phyloP scores from a whole-genome alignment of 2,113 vertebrate species.

The Lasiurus cinereus region DNA sequence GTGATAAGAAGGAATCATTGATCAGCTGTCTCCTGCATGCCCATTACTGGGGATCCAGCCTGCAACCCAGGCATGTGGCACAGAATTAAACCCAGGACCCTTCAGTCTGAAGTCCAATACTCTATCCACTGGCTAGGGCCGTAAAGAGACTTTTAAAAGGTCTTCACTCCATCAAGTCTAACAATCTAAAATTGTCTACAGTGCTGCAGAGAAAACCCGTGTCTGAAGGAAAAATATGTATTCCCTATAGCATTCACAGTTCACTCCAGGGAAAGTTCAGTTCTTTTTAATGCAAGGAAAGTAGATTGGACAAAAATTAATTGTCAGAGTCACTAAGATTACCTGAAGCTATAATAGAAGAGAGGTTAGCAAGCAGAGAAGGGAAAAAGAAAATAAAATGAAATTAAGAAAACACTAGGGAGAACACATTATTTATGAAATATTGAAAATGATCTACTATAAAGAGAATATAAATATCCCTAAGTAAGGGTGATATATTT shows the following conservation, averaged over 20 bases:
- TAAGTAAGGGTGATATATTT: neutral
- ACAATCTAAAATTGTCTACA: neutral
- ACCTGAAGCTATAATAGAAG: neutral
- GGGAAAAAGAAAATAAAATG: neutral
- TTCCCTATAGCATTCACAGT: neutral
- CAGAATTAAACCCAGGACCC: too few species aligned
- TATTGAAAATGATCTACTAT: neutral
- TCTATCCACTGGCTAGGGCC: too few species aligned
- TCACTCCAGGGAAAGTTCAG: conserved; percentile 32
- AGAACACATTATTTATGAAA: neutral
- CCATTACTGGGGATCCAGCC: too few species aligned
- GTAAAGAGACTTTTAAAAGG: conserved; percentile 3
- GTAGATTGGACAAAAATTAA: neutral
- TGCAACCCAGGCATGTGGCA: too few species aligned
- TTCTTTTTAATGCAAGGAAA: conserved; percentile 13
- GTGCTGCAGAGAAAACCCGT: neutral
- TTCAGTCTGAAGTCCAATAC: too few species aligned
- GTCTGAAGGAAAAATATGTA: neutral
- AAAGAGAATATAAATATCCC: neutral
- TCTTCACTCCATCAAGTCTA: neutral
- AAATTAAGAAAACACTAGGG: neutral
- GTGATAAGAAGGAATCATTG: too few species aligned
- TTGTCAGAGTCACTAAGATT: conserved; percentile 16
- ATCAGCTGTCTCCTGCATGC: too few species aligned
- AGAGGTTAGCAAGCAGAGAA: neutral